These are phyloP conservation scores for Gallinago solitaria DNA, from an alignment of 2,797 vertebrate species.

Conservation along the genomic window DNA sequence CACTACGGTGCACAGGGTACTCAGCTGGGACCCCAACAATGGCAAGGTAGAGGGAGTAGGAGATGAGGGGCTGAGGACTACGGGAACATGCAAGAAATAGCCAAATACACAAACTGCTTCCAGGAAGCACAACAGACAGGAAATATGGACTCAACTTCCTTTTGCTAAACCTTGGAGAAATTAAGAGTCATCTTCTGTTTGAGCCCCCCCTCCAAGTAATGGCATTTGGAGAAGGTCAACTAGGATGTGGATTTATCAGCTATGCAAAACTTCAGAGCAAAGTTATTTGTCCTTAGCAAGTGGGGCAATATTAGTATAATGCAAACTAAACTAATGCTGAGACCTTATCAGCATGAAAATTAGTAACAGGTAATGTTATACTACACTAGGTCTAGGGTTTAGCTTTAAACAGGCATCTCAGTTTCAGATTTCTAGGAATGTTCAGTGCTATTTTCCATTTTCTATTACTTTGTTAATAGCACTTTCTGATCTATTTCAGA, in stretches of 20 bases:
- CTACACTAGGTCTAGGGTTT: background rate
- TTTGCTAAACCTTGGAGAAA: background rate
- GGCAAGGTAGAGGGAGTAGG: background rate
- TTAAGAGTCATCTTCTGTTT: background rate
- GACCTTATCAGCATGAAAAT: background rate
- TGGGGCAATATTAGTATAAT: background rate
- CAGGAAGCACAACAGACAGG: background rate
- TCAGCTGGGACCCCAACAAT: background rate
- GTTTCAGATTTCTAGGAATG: background rate
- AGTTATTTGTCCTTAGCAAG: background rate
- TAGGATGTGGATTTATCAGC: background rate
- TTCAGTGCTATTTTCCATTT: background rate
- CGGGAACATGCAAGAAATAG: background rate
- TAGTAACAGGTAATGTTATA: background rate
- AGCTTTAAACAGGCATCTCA: background rate
- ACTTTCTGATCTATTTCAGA: background rate
- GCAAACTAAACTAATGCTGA: background rate
- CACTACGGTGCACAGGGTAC: rapidly evolving
- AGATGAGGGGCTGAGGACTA: background rate
- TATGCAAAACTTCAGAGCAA: background rate
- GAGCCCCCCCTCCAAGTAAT: background rate
- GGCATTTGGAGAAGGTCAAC: background rate
- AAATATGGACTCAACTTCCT: background rate
- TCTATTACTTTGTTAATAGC: background rate
- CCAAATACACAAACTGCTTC: background rate